Base-by-base conservation (phyloP, 2,113 vertebrate species). In the Tetraodon nigroviridis region DNA sequence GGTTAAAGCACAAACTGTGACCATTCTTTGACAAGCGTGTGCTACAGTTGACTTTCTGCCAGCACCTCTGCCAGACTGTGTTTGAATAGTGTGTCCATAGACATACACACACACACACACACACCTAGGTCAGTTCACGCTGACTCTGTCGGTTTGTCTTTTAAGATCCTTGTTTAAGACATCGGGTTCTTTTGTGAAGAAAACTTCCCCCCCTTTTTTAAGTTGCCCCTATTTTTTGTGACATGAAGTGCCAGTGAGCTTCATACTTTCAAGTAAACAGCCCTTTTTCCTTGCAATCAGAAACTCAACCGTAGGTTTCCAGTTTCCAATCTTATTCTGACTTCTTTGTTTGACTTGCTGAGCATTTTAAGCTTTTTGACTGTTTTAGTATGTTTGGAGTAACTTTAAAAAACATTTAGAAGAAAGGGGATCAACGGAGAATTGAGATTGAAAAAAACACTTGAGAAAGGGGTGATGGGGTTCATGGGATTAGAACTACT, bases 1-100 rank as follows among this genome's bases (percentile, higher is more conserved):
- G 81, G 65, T 84, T 84, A 84, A 84, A 87, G 82, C 85, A 73
- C 84, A 86, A 87, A 87, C 83, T 79, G 79, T 78, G 78, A 79
- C 58, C 67, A 78, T 87, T 90, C 87, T 82, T 76, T 52, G 69
- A 44, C 29, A n/a, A 29, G 71, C 73, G 70, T 79, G 75, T 68
- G 74, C 68, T 76, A 62, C 57, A 59, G 75, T 77, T 70, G 76
- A 75, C 73, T 72, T 51, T 58, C 46, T 20, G 51, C 70, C 59
- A 21, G 58, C 69, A 55, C 67, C 74, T 66, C 58, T n/a, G 69
- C 61, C 55, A 3, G 44, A 7, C 58, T 50, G 55, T 82, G 71
- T 84, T 87, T 87, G 73, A 24, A 73, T 10, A 74, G 68, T 32
- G 54, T 2, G 20, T 76, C 71, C 75, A n/a, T n/a, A n/a, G n/a